Evolutionary conservation across 2,888 invertebrate species (phyloP).

Genomic region (Caenorhabditis becei): DNA sequence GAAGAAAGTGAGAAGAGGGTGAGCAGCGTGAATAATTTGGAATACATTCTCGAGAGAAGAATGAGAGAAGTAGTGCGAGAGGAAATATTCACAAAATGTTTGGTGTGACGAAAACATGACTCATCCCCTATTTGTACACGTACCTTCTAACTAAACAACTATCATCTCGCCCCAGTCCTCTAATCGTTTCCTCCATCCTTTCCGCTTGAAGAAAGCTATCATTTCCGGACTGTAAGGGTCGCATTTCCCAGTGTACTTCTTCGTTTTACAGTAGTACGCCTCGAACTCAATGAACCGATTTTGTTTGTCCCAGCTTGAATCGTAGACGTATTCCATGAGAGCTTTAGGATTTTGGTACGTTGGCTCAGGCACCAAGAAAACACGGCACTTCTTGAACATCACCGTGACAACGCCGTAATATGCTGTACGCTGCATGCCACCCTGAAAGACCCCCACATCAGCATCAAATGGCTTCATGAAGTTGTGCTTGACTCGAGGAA

Average conservation of each 20-base stretch:
- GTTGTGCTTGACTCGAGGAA: neutral
- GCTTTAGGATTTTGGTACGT: constrained; percentile 46
- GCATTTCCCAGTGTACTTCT: constrained; percentile 78
- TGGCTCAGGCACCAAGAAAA: constrained; percentile 84
- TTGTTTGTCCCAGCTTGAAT: constrained; percentile 76
- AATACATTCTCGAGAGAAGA: constrained; percentile 11
- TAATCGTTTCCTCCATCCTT: constrained; percentile 73
- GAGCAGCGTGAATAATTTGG: constrained; percentile 1
- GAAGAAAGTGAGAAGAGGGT: neutral
- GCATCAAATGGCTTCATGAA: neutral
- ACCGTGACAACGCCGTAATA: constrained; percentile 96
- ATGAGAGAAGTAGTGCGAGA: neutral
- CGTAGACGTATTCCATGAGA: constrained; percentile 63
- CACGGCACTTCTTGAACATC: constrained; percentile 88
- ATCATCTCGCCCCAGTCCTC: constrained; percentile 78
- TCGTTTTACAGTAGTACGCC: constrained; percentile 74
- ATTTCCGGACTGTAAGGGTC: constrained; percentile 77
- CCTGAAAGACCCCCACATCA: constrained; percentile 84
- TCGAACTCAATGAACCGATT: constrained; percentile 78
- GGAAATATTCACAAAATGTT: neutral
- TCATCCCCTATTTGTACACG: constrained; percentile 40
- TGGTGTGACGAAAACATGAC: constrained; percentile 46
- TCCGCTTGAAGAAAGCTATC: constrained; percentile 75
- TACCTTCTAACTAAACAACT: constrained; percentile 63
- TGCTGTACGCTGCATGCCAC: constrained; percentile 96